Conservation (phyloP, 2,113 vertebrate genomes). For the Nerophis ophidion region DNA sequence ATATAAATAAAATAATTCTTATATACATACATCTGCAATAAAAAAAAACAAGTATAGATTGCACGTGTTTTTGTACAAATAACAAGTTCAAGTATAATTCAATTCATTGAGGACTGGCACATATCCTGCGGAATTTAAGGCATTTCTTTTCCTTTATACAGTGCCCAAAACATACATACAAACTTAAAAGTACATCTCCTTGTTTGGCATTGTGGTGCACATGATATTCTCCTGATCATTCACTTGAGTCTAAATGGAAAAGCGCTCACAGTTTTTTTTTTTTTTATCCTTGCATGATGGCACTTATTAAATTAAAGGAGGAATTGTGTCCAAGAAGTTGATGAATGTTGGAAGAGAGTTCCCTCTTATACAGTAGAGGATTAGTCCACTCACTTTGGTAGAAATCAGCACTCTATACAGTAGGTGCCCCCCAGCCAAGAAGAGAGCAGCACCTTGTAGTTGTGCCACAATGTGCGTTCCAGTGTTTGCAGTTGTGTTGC, state of each 20-base stretch:
- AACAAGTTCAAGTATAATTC: conserved; percentile 91
- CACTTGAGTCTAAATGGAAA: conserved; percentile 62
- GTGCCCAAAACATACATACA: conserved; percentile 57
- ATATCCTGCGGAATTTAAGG: conserved; percentile 72
- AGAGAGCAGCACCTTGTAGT: conserved; percentile 52
- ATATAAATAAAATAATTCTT: conserved; percentile 85
- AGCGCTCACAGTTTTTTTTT: conserved; percentile 44
- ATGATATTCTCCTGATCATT: conserved; percentile 59
- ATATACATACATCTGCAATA: conserved; percentile 75
- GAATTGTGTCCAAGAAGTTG: conserved; percentile 44
- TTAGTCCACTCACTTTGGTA: conserved; percentile 51
- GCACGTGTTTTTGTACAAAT: conserved; percentile 90
- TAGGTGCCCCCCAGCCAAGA: conserved; percentile 36
- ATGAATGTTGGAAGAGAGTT: conserved; percentile 38
- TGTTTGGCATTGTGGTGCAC: conserved; percentile 52
- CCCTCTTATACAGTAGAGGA: conserved; percentile 40
- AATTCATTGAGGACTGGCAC: conserved; percentile 74
- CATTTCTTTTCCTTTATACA: conserved; percentile 66
- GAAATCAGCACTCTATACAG: conserved; percentile 44
- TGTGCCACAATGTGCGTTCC: conserved; percentile 47
- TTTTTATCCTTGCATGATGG: conserved; percentile 54
- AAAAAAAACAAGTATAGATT: conserved; percentile 78
- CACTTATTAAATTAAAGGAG: conserved; percentile 59
- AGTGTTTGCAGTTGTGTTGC: conserved; percentile 52
- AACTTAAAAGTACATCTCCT: conserved; percentile 31